These are phyloP conservation scores for Onychorhynchus coronatus DNA, from an alignment of 2,113 vertebrate species.

Conservation along the genomic window DNA sequence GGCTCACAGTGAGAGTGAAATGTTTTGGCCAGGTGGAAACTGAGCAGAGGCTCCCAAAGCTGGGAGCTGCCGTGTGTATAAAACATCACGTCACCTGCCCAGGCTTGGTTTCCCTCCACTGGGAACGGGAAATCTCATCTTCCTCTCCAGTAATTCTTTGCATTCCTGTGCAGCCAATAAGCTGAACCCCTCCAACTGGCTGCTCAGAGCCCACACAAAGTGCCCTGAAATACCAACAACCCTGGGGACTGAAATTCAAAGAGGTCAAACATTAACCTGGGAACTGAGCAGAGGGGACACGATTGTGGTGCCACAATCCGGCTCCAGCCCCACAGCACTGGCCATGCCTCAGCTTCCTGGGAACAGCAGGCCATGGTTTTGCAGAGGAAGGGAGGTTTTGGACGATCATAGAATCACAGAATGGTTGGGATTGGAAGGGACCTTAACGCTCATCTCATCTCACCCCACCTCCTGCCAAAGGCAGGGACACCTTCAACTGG, in stretches of 20 bases:
- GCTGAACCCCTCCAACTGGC: neutral
- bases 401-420: neutral
- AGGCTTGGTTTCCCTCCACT: neutral
- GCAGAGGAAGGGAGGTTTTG: neutral
- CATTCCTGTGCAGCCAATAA: neutral
- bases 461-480: rapidly evolving
- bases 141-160: neutral
- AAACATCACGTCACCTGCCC: neutral
- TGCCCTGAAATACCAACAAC: neutral
- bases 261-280: neutral
- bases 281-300: neutral
- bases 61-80: neutral
- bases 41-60: neutral
- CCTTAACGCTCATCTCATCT: neutral
- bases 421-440: rapidly evolving
- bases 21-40: slow-evolving; percentile 10
- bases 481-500: neutral
- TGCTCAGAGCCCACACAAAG: neutral
- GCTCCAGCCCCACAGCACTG: neutral
- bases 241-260: neutral
- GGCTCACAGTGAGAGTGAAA: neutral
- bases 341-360: neutral
- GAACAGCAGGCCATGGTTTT: rapidly evolving
- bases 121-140: neutral
- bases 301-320: rapidly evolving